A percentile compares a stretch with the other conserved stretches of the same genome.
Evolutionary conservation across 2,797 vertebrate genomes (phyloP).

Genomic region (Zalophus californianus): DNA sequence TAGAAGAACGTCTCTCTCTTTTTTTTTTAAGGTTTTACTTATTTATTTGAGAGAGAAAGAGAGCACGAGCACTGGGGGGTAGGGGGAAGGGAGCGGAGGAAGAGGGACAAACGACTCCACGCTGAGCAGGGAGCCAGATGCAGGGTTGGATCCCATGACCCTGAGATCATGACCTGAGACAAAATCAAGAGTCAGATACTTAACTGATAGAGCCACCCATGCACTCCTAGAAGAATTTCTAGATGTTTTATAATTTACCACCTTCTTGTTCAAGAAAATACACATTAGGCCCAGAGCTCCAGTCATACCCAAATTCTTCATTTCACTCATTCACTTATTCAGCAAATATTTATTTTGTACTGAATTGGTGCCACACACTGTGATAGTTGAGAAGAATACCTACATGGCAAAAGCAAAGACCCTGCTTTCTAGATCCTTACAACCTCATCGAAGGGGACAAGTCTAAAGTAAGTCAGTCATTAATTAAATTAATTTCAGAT

Average conservation of each 20-base stretch:
- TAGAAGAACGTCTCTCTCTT: background rate
- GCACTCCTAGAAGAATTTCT: background rate
- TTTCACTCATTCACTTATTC: background rate
- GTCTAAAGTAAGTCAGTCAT: background rate
- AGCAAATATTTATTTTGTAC: background rate
- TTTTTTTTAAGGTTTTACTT: background rate
- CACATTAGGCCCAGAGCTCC: background rate
- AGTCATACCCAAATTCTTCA: background rate
- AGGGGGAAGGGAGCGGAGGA: background rate
- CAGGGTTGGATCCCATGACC: background rate
- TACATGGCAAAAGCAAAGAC: background rate
- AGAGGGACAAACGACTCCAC: background rate
- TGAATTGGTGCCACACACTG: background rate
- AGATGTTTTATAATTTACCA: background rate
- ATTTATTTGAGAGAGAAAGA: background rate
- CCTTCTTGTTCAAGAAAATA: background rate
- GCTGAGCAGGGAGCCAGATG: background rate
- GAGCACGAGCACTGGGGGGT: background rate
- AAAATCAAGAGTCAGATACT: background rate
- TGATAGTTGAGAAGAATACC: background rate
- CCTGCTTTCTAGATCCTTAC: background rate
- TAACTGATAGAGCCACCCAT: background rate
- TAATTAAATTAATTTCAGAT: background rate
- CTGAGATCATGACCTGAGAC: background rate
- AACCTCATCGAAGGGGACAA: background rate